A percentile compares a stretch with the other conserved stretches of the same genome.
Conservation (phyloP, 2,113 vertebrate species). For the Leptocoma aspasia region DNA sequence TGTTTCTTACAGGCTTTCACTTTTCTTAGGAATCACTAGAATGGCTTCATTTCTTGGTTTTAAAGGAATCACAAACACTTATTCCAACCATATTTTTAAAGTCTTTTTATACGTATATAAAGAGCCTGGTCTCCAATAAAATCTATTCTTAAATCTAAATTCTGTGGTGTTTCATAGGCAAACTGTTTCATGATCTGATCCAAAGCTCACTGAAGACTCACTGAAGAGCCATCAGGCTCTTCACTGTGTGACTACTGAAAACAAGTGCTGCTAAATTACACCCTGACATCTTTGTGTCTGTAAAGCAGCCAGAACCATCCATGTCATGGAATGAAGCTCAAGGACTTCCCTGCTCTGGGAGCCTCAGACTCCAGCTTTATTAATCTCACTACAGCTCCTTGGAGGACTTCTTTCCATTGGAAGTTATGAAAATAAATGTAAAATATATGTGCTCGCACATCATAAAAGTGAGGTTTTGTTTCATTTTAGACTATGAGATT, state of each 20-base stretch:
- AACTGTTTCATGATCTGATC: not conserved
- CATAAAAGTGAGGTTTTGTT: not conserved
- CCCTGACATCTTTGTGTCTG: not conserved
- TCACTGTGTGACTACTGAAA: not conserved
- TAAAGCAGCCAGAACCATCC: not conserved
- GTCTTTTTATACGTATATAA: accelerated
- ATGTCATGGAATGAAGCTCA: not conserved
- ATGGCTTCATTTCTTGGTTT: not conserved
- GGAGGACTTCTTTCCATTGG: not conserved
- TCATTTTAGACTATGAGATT: not conserved
- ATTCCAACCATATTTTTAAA: not conserved
- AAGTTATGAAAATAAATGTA: constrained; percentile 39
- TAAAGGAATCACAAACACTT: not conserved
- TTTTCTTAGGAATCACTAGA: not conserved
- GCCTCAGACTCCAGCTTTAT: not conserved
- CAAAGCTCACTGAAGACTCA: not conserved
- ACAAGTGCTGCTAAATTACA: not conserved
- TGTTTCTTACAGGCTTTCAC: not conserved
- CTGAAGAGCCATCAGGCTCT: not conserved
- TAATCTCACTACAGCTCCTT: constrained; percentile 2
- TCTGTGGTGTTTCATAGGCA: not conserved
- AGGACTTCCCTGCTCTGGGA: not conserved
- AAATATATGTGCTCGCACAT: constrained; percentile 24
- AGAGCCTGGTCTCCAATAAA: not conserved
- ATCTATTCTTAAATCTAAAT: not conserved